Percentiles rank a stretch among this genome's conserved stretches.
These are phyloP conservation scores for Philereme vetulata DNA, from an alignment of 2,888 invertebrate species.

Conservation along the genomic window DNA sequence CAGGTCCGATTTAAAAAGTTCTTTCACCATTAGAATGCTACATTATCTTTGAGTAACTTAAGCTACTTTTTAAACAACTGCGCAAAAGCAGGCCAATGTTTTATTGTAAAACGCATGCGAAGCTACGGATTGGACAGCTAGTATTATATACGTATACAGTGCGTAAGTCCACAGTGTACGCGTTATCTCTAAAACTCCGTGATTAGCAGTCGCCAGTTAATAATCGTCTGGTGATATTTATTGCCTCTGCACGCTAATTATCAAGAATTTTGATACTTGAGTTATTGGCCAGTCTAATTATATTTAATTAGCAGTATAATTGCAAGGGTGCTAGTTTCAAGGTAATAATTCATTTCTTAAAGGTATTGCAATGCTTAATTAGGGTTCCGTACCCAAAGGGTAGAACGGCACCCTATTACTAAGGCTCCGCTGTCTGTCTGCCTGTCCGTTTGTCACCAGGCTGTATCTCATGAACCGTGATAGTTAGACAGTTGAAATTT, in stretches of 20 bases:
- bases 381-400: no score
- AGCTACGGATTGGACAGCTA: not conserved
- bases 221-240: conserved; percentile 78
- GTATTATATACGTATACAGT: not conserved
- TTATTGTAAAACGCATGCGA: not conserved
- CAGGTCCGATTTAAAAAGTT: no score
- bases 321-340: conserved; percentile 38
- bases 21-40: no score
- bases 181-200: conserved; percentile 61
- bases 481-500: no score
- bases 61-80: no score
- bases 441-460: no score
- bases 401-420: no score
- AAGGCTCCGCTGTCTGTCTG: no score
- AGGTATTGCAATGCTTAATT: conserved; percentile 20
- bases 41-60: no score
- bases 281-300: conserved; percentile 68
- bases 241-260: conserved; percentile 75
- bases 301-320: conserved; percentile 53
- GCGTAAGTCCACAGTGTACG: conserved; percentile 52
- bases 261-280: conserved; percentile 82
- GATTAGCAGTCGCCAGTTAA: conserved; percentile 75
- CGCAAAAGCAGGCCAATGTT: no score
- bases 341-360: conserved; percentile 37
- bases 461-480: no score